phyloP scores from a whole-genome alignment of 2,113 vertebrate species.

The Ceyx margarethae region DNA sequence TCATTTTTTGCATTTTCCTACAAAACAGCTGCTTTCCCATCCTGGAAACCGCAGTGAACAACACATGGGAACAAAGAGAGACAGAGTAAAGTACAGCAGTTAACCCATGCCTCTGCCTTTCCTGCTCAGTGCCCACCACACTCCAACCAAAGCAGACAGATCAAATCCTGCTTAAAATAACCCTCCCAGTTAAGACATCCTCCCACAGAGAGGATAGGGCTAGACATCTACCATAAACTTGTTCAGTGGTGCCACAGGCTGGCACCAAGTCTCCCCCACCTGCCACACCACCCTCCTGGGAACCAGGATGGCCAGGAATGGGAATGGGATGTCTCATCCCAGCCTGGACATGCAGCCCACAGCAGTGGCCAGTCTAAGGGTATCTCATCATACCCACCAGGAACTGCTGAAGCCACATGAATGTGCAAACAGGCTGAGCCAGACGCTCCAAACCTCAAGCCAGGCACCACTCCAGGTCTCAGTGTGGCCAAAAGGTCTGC shows the following conservation, averaged over 20 bases:
- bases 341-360: background rate
- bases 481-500: background rate
- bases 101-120: background rate
- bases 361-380: background rate
- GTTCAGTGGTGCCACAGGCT: background rate
- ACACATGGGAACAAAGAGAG: background rate
- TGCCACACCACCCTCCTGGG: background rate
- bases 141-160: background rate
- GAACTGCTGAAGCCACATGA: background rate
- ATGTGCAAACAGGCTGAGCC: background rate
- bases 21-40: background rate
- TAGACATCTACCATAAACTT: background rate
- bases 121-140: background rate
- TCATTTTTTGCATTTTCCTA: background rate
- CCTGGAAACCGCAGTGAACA: background rate
- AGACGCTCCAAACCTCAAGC: background rate
- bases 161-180: conserved; percentile 37
- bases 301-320: rapidly evolving
- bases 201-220: background rate
- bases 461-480: conserved; percentile 12
- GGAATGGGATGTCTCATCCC: background rate
- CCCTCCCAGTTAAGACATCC: background rate
- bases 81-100: rapidly evolving
- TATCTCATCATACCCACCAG: background rate
- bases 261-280: background rate